Evolutionary conservation across 2,888 invertebrate genomes (phyloP), one percentile per base, ranked within the genome.

Genomic region (Bibio marci): DNA sequence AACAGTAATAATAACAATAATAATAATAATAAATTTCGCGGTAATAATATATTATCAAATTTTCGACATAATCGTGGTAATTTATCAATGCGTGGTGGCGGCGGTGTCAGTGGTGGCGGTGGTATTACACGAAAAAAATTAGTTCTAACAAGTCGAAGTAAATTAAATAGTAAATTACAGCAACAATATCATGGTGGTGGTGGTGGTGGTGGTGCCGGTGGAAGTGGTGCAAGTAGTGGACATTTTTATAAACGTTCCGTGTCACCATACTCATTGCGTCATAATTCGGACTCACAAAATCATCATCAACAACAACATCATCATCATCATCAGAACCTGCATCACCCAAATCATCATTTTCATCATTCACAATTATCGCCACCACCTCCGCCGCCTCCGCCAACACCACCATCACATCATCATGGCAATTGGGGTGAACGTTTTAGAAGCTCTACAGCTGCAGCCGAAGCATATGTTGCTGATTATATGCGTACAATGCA

Each of bases 401-500:
- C 8, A 6, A 4, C 22, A 6, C 8, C 22, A 22, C 22, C 4
- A 22, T 8, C 4, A 22, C 22, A 35, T 22, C 39, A 39, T 33
- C 32, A 36, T 25, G 77, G 76, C 53, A 34, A 34, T 27, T 25
- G 31, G 15, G 77, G 76, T 53, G 68, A 71, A 7, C 61, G 59
- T 43, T 63, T 70, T 44, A 59, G 60, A 32, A 63, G 65, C 22
- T 69, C 74, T 39, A 75, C 77, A 14, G 76, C 75, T 5, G 76
- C 75, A 11, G 83, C 83, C n/a, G 83, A 85, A 54, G 83, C 83
- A 1, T 85, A 83, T 58, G 81, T 85, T 22, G 85, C 83, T 12
- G 87, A 88, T 55, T 88, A 87, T 53, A 85, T 88, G 80, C 70
- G 85, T 26, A 80, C 80, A 22, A 82, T 85, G 80, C 82, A 83